Percentiles rank a stretch among this genome's conserved stretches.
Conservation (phyloP, 2,888 invertebrate genomes). For the Aricia artaxerxes region DNA sequence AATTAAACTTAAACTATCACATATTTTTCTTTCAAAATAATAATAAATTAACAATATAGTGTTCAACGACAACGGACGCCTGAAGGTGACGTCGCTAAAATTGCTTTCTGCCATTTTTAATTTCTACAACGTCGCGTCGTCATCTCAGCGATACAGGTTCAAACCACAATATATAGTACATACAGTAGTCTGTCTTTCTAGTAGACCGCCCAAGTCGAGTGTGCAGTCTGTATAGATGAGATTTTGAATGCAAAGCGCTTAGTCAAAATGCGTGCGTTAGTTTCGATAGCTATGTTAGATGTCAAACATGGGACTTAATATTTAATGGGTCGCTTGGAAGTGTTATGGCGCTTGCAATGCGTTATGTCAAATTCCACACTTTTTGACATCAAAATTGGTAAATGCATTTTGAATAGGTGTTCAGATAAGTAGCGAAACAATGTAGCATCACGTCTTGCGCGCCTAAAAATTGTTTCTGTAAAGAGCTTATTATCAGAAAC, state of each 20-base stretch:
- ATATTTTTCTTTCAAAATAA: background rate
- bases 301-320: too few species aligned
- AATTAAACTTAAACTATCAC: too few species aligned
- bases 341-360: too few species aligned
- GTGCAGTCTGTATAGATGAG: too few species aligned
- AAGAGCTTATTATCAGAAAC: background rate
- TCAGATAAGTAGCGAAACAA: background rate
- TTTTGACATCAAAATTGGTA: too few species aligned
- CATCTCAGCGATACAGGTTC: slow-evolving; percentile 26
- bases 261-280: too few species aligned
- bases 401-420: too few species aligned
- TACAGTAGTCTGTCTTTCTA: background rate
- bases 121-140: slow-evolving; percentile 41
- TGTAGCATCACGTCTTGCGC: background rate
- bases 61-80: slow-evolving; percentile 32
- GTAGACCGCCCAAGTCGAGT: too few species aligned
- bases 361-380: too few species aligned
- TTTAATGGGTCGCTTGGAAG: too few species aligned
- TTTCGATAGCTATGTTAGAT: too few species aligned
- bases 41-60: slow-evolving; percentile 9
- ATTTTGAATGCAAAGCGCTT: too few species aligned
- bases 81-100: slow-evolving; percentile 47
- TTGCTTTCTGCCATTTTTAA: slow-evolving; percentile 46
- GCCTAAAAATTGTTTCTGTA: background rate
- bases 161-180: background rate